These are phyloP conservation scores for Shargacucullia verbasci DNA, from an alignment of 2,888 invertebrate genomes.

Conservation along the genomic window DNA sequence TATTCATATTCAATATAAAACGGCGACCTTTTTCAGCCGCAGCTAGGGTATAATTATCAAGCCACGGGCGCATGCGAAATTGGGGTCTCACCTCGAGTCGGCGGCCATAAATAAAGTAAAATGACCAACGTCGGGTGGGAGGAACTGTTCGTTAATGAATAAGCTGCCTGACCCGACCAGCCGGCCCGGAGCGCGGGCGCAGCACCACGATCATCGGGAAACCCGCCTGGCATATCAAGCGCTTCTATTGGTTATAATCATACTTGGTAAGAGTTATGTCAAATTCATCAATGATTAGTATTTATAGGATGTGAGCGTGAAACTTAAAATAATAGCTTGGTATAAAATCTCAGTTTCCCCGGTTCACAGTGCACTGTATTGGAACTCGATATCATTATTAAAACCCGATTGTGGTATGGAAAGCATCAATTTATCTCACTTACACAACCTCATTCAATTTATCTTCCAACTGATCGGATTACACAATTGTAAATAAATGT, in stretches of 20 bases:
- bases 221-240: constrained; percentile 28
- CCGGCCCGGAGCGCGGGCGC: constrained; percentile 29
- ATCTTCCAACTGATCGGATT: constrained; percentile 76
- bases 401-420: constrained; percentile 64
- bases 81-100: constrained; percentile 87
- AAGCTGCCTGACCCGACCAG: constrained; percentile 65
- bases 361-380: constrained; percentile 31
- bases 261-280: constrained; percentile 17
- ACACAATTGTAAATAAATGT: constrained; percentile 85
- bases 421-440: constrained; percentile 76
- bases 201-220: constrained; percentile 35
- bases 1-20: constrained; percentile 80
- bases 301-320: constrained; percentile 14
- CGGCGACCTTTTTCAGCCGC: constrained; percentile 82
- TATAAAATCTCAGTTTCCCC: constrained; percentile 35
- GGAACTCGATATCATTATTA: constrained; percentile 64
- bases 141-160: constrained; percentile 85
- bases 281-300: constrained; percentile 16
- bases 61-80: constrained; percentile 87
- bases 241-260: constrained; percentile 45
- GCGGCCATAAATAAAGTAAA: constrained; percentile 87
- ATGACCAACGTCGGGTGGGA: constrained; percentile 83
- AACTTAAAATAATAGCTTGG: constrained; percentile 20
- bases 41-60: constrained; percentile 87
- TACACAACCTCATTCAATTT: constrained; percentile 72